These are phyloP conservation scores for Pseudomyrmex gracilis DNA, from an alignment of 1,140 invertebrate species.

Conservation along the genomic window DNA sequence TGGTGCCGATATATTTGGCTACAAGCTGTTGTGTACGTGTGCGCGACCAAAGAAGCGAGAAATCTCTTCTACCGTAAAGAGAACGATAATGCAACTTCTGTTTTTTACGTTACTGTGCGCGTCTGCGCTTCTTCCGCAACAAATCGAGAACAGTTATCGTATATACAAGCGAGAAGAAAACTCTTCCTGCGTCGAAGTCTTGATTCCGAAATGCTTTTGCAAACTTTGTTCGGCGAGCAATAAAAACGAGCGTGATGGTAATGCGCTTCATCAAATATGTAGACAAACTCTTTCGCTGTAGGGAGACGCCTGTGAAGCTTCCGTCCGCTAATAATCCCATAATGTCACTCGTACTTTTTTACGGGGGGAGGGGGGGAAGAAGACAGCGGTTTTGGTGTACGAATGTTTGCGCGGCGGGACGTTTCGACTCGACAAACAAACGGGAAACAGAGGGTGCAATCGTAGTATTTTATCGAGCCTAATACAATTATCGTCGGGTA, in stretches of 20 bases:
- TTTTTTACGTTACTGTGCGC: background rate
- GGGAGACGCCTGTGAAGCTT: slow-evolving; percentile 57
- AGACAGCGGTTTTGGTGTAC: slow-evolving; percentile 60
- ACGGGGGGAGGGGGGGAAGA: slow-evolving; percentile 63
- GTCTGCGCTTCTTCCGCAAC: background rate
- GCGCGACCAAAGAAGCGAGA: background rate
- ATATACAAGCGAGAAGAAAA: slow-evolving; percentile 1
- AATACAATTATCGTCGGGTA: slow-evolving; percentile 55
- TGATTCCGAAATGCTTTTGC: slow-evolving; percentile 74
- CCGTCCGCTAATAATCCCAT: slow-evolving; percentile 58
- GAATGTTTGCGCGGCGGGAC: slow-evolving; percentile 40
- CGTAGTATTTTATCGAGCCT: slow-evolving; percentile 43
- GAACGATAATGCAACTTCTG: background rate
- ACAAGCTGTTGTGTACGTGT: background rate
- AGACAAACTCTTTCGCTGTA: slow-evolving; percentile 70
- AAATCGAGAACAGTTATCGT: background rate
- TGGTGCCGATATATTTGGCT: background rate
- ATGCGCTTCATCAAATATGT: slow-evolving; percentile 77
- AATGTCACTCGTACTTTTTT: slow-evolving; percentile 51
- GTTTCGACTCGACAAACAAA: slow-evolving; percentile 45
- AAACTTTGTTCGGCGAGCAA: slow-evolving; percentile 63
- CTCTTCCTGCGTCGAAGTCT: slow-evolving; percentile 72
- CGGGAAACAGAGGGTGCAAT: slow-evolving; percentile 26
- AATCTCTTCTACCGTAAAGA: background rate
- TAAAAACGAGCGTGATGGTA: slow-evolving; percentile 69